These are phyloP conservation scores for Ambastaia sidthimunki DNA, from an alignment of 2,797 vertebrate species.

Conservation along the genomic window DNA sequence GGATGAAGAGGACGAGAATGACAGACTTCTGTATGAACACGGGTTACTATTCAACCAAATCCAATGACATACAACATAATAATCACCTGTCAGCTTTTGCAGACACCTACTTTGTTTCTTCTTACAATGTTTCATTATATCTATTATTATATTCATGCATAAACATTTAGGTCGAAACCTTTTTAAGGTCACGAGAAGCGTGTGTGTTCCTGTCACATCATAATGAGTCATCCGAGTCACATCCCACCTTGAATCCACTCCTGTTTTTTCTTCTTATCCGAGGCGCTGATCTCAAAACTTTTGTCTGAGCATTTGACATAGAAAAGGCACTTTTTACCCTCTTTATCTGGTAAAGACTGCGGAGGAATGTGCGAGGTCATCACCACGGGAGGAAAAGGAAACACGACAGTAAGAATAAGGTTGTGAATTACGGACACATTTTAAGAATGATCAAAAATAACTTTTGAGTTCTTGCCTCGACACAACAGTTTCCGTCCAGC, in stretches of 20 bases:
- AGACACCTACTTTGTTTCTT: too few species aligned
- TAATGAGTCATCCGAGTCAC: not conserved
- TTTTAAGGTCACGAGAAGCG: too few species aligned
- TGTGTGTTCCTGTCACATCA: not conserved
- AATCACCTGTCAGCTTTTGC: too few species aligned
- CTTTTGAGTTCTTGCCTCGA: constrained; percentile 81
- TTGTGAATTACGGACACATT: not conserved
- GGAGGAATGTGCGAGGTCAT: constrained; percentile 38
- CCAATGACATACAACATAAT: not conserved
- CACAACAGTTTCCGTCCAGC: constrained; percentile 86
- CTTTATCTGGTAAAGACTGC: constrained; percentile 92
- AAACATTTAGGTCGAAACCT: not conserved
- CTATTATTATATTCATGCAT: too few species aligned
- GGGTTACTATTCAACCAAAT: not conserved
- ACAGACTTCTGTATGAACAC: not conserved
- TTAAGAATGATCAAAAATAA: not conserved
- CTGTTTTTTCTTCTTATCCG: constrained; percentile 98
- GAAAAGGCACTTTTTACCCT: constrained; percentile 96
- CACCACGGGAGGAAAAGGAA: constrained; percentile 37
- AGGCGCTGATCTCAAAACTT: constrained; percentile 94
- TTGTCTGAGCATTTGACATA: constrained; percentile 91
- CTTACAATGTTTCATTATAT: too few species aligned
- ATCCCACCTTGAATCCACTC: constrained; percentile 96
- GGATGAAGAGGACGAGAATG: not conserved
- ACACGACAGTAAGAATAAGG: not conserved